These are phyloP conservation scores for Lethenteron camtschaticum DNA, from an alignment of 2,113 vertebrate species.

Conservation along the genomic window DNA sequence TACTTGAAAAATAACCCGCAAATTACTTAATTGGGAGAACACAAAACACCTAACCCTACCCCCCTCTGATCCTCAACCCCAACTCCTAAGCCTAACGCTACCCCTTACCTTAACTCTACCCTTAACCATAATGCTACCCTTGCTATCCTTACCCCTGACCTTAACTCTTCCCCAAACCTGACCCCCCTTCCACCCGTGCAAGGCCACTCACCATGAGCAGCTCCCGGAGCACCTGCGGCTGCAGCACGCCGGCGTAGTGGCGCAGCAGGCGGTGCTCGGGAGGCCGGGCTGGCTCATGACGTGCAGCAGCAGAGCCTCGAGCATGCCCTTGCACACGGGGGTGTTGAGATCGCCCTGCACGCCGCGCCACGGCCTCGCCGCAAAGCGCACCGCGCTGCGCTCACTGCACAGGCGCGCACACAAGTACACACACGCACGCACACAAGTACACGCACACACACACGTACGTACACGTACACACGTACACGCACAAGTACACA, in stretches of 20 bases:
- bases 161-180: no score
- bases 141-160: no score
- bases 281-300: conserved; percentile 59
- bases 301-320: conserved; percentile 60
- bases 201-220: conserved; percentile 43
- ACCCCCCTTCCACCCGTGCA: background rate
- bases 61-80: no score
- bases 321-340: conserved; percentile 69
- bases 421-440: background rate
- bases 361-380: conserved; percentile 65
- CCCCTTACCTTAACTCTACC: no score
- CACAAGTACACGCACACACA: background rate
- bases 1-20: no score
- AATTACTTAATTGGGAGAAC: no score
- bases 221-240: conserved; percentile 46
- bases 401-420: background rate
- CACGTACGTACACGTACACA: background rate
- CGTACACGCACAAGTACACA: background rate
- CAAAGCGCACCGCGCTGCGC: conserved; percentile 24
- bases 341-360: conserved; percentile 62
- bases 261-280: conserved; percentile 29
- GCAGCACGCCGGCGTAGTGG: conserved; percentile 51
- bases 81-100: no score
- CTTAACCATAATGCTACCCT: no score
- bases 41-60: no score